Conservation (phyloP, 2,797 vertebrate species). For the Sebastes flavidus region DNA sequence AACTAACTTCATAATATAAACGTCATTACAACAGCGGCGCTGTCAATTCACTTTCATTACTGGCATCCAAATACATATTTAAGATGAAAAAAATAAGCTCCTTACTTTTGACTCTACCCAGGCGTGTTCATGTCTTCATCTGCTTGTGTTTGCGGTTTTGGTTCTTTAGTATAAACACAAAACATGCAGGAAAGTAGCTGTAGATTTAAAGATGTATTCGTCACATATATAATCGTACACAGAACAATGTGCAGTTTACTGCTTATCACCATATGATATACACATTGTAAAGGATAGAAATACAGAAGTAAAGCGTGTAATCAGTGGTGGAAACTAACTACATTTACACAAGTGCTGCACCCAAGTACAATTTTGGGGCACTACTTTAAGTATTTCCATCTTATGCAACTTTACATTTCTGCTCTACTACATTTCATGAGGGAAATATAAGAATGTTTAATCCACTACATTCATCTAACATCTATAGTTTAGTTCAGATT, state of each 20-base stretch:
- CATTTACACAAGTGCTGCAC: neutral
- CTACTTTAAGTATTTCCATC: neutral
- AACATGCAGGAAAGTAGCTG: neutral
- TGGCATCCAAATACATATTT: neutral
- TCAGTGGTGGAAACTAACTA: neutral
- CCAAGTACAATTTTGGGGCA: neutral
- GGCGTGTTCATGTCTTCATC: neutral
- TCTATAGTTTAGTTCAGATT: neutral
- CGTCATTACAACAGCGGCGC: neutral
- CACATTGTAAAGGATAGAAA: neutral
- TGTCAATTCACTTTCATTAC: neutral
- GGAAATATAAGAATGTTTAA: neutral
- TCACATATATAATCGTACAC: neutral
- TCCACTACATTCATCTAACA: neutral
- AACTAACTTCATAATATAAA: neutral
- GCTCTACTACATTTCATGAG: neutral
- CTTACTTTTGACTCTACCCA: slow-evolving; percentile 2
- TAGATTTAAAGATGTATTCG: neutral
- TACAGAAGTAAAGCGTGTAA: neutral
- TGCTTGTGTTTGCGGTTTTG: neutral
- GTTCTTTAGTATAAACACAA: neutral
- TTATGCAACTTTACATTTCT: neutral
- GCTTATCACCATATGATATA: neutral
- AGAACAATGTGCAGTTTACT: neutral
- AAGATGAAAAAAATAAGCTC: neutral